Evolutionary conservation across 2,113 vertebrate genomes (phyloP).

Genomic region (Gopherus evgoodei): DNA sequence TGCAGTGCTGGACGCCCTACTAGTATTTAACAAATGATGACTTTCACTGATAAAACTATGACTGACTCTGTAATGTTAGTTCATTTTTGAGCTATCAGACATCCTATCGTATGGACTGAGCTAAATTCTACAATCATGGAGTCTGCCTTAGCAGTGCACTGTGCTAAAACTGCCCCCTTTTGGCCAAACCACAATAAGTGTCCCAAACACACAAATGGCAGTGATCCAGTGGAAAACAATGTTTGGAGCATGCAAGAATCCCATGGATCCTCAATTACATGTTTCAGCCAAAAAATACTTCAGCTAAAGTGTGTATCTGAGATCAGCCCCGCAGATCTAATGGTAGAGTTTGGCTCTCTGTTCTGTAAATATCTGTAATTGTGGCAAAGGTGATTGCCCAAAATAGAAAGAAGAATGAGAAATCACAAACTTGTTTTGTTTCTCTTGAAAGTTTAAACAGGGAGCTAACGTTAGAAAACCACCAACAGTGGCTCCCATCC

Average conservation of each 20-base stretch:
- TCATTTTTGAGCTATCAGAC: not conserved
- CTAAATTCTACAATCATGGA: accelerated
- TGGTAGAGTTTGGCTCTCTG: slow-evolving; percentile 54
- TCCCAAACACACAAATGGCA: not conserved
- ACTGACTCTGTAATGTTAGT: slow-evolving; percentile 12
- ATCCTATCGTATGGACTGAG: not conserved
- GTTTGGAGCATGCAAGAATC: not conserved
- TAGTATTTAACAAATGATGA: not conserved
- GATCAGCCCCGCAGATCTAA: slow-evolving; percentile 35
- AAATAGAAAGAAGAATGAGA: slow-evolving; percentile 75
- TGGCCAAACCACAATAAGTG: not conserved
- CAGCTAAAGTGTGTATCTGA: slow-evolving; percentile 38
- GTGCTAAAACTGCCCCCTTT: not conserved
- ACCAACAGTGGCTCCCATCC: slow-evolving; percentile 32
- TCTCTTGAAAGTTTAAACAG: slow-evolving; percentile 54
- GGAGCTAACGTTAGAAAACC: slow-evolving; percentile 33
- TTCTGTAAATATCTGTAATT: slow-evolving; percentile 60
- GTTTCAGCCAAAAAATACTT: not conserved
- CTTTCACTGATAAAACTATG: not conserved
- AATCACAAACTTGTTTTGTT: slow-evolving; percentile 70
- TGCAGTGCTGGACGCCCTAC: not conserved
- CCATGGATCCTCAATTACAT: not conserved
- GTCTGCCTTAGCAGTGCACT: not conserved
- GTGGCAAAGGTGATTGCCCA: slow-evolving; percentile 65
- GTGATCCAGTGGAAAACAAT: not conserved